Percentiles rank a stretch among this genome's conserved stretches.
These are phyloP conservation scores for Pharmacophagus antenor DNA, from an alignment of 2,888 invertebrate genomes.

Conservation along the genomic window DNA sequence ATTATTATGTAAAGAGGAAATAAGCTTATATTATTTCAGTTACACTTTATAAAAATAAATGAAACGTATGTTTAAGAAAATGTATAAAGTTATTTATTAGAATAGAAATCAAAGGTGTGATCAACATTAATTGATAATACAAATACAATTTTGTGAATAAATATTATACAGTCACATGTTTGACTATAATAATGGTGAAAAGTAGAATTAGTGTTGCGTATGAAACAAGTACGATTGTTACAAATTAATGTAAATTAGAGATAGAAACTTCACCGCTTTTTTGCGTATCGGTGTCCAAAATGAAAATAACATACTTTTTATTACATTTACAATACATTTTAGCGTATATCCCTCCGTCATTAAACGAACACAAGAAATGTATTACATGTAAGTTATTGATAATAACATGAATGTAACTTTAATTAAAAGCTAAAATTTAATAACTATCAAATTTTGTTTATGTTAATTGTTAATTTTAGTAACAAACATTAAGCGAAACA, in stretches of 20 bases:
- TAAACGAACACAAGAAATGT: not conserved
- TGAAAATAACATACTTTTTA: not conserved
- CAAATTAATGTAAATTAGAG: not conserved
- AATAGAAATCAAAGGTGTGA: slow-evolving; percentile 42
- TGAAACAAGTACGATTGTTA: not conserved
- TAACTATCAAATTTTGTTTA: not conserved
- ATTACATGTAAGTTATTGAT: not conserved
- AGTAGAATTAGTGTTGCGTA: too few relatives aligned
- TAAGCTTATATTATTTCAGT: too few relatives aligned
- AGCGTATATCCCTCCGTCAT: not conserved
- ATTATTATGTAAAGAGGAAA: too few relatives aligned
- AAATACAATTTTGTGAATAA: not conserved
- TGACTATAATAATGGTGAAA: not conserved
- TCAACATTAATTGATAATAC: not conserved
- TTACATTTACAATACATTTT: not conserved
- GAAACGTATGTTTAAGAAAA: slow-evolving; percentile 61
- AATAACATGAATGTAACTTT: not conserved
- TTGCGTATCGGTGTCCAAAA: not conserved
- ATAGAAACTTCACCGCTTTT: not conserved
- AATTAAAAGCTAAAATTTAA: not conserved
- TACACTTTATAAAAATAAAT: too few relatives aligned
- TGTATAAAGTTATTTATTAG: slow-evolving; percentile 77
- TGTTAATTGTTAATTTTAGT: not conserved
- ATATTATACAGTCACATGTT: not conserved
- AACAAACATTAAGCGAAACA: slow-evolving; percentile 7